Evolutionary conservation across 2,113 vertebrate genomes (phyloP).

Genomic region (Sceloporus undulatus): DNA sequence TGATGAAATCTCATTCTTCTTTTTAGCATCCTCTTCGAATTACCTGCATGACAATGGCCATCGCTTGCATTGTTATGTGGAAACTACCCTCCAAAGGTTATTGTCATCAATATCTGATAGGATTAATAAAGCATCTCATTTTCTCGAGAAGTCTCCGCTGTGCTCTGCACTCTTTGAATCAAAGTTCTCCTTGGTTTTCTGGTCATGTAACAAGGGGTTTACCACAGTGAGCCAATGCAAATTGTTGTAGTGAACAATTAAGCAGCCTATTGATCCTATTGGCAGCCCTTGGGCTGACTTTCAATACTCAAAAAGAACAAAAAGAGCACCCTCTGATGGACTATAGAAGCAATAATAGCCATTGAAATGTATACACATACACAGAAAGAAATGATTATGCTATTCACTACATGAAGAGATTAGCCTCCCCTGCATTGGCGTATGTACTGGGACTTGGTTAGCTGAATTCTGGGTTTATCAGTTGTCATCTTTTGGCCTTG

Average conservation of each 20-base stretch:
- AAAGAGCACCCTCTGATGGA: background rate
- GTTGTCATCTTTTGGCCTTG: background rate
- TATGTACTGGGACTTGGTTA: background rate
- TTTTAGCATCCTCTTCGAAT: constrained; percentile 6
- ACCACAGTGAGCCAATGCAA: background rate
- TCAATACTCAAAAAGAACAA: background rate
- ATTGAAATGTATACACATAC: background rate
- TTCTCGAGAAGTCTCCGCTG: constrained; percentile 19
- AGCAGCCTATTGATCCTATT: constrained; percentile 14
- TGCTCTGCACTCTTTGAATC: background rate
- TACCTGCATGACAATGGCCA: background rate
- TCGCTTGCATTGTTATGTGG: constrained; percentile 2
- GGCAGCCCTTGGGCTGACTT: constrained; percentile 1
- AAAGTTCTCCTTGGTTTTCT: constrained; percentile 15
- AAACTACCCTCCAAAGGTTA: constrained; percentile 29
- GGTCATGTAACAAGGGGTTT: background rate
- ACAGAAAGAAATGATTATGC: background rate
- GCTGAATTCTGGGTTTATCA: background rate
- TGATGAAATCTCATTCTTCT: background rate
- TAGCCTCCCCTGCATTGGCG: background rate
- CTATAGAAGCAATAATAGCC: background rate
- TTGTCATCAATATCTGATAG: no score
- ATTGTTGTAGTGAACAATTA: constrained; percentile 12
- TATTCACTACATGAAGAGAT: background rate
- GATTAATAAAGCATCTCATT: background rate